Evolutionary conservation across 2,888 invertebrate species (phyloP).

Genomic region (Microplitis deprimator): DNA sequence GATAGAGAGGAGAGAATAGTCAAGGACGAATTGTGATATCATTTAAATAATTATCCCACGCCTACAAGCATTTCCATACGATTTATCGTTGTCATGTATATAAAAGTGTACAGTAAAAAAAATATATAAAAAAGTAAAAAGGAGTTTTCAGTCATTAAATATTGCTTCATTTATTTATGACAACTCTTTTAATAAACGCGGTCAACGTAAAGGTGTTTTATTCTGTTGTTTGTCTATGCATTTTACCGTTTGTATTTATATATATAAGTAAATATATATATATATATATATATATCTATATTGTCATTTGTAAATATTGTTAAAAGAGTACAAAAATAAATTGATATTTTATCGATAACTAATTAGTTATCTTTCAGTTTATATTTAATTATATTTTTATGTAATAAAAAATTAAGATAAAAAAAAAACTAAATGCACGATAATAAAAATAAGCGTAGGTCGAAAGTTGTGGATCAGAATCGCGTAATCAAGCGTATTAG

Average conservation of each 20-base stretch:
- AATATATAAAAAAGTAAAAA: neutral
- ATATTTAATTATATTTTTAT: too few relatives aligned
- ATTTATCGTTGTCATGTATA: neutral
- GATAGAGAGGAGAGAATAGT: slow-evolving; percentile 36
- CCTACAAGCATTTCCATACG: slow-evolving; percentile 14
- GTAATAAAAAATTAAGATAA: neutral
- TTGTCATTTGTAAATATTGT: slow-evolving; percentile 56
- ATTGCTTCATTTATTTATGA: slow-evolving; percentile 17
- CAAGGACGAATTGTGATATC: slow-evolving; percentile 64
- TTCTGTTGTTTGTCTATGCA: neutral
- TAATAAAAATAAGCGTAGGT: slow-evolving; percentile 60
- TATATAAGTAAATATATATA: slow-evolving; percentile 50
- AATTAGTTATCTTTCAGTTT: neutral
- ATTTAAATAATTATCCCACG: slow-evolving; percentile 27
- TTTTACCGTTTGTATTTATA: neutral
- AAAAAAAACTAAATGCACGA: slow-evolving; percentile 18
- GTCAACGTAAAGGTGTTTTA: neutral
- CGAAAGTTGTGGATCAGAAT: slow-evolving; percentile 61
- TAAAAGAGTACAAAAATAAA: slow-evolving; percentile 48
- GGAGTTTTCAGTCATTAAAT: slow-evolving; percentile 22
- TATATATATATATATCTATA: slow-evolving; percentile 46
- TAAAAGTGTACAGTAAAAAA: slow-evolving; percentile 8
- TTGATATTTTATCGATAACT: slow-evolving; percentile 27
- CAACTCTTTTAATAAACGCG: slow-evolving; percentile 7
- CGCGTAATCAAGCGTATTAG: slow-evolving; percentile 63